Base-by-base conservation (phyloP, 2,888 invertebrate genomes). In the Yponomeuta sedellus region DNA sequence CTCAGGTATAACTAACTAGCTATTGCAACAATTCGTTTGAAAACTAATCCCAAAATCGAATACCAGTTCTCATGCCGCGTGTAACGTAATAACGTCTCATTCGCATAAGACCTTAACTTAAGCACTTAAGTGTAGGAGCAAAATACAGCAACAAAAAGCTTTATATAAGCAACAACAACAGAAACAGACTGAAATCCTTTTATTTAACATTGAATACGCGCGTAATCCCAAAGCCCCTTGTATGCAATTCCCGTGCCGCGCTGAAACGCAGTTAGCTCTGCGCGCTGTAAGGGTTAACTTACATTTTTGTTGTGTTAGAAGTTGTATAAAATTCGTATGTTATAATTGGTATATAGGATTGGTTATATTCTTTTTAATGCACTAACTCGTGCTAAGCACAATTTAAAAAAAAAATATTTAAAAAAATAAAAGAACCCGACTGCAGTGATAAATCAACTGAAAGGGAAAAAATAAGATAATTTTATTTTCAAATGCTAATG, bases 51-150 rank as follows among this genome's bases (percentile, higher is more conserved):
- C n/a, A 44, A 52, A 52, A 52, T 52, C 2, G 44, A 34, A 34
- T 34, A 5, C 16, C 44, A 44, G 44, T 44, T 12, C 12, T 12
- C 44, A 8, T 44, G 6, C 44, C 44, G 12, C 12, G 44, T 44
- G 44, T 10, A 44, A 44, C 44, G 16, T 16, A 1, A 16, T 16
- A 52, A 5, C 16, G 16, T 16, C 44, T 52, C 12, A 52, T 52
- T 52, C 8, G 16, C 2, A 16, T 52, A 12, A 52, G 12, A 52
- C 16, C 16, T 16, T 16, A 52, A 12, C 16, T 52, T 52, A 16
- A 52, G 44, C 44, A 52, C 44, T 44, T 52, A 52, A 52, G 44
- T 52, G 10, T 16, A 5, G 44, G 71, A 69, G 25, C 12, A 59
- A 59, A 59, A 25, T 10, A 22, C 3, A 19, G 25, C 59, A 59